Percentiles rank a stretch among this genome's conserved stretches.
phyloP scores from a whole-genome alignment of 2,797 vertebrate species.

The Petrocephalus sullivani region DNA sequence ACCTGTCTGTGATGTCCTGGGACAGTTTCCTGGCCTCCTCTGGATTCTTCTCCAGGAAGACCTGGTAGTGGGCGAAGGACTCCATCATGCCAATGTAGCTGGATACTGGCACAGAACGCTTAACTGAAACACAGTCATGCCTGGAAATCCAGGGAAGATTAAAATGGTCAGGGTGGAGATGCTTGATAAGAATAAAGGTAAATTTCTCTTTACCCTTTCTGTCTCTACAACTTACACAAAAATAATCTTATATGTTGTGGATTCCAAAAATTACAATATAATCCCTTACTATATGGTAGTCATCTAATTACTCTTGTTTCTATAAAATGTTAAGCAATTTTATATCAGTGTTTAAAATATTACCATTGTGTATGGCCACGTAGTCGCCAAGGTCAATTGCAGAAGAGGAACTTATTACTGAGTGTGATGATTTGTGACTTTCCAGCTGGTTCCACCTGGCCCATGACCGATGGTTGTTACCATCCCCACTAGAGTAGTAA shows the following conservation, averaged over 20 bases:
- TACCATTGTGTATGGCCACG: not conserved
- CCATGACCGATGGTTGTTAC: not conserved
- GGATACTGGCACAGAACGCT: constrained; percentile 40
- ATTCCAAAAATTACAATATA: not conserved
- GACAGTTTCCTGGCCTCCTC: constrained; percentile 51
- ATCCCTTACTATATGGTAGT: not conserved
- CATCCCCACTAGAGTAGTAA: not conserved
- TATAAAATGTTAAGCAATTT: not conserved
- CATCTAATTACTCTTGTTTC: not conserved
- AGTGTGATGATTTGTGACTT: not conserved
- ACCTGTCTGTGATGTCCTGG: constrained; percentile 43
- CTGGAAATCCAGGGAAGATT: constrained; percentile 34
- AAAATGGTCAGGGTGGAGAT: not conserved
- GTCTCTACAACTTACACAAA: not conserved
- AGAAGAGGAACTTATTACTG: not conserved
- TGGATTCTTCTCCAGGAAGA: constrained; percentile 41
- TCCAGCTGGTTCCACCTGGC: not conserved
- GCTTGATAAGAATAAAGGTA: not conserved
- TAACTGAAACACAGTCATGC: constrained; percentile 41
- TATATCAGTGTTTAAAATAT: not conserved
- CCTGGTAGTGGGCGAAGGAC: constrained; percentile 54
- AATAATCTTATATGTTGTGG: not conserved
- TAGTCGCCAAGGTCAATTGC: not conserved
- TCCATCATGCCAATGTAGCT: constrained; percentile 56
- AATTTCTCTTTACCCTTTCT: not conserved